Evolutionary conservation across 2,888 invertebrate species (phyloP).

Genomic region (Hybos culiciformis): DNA sequence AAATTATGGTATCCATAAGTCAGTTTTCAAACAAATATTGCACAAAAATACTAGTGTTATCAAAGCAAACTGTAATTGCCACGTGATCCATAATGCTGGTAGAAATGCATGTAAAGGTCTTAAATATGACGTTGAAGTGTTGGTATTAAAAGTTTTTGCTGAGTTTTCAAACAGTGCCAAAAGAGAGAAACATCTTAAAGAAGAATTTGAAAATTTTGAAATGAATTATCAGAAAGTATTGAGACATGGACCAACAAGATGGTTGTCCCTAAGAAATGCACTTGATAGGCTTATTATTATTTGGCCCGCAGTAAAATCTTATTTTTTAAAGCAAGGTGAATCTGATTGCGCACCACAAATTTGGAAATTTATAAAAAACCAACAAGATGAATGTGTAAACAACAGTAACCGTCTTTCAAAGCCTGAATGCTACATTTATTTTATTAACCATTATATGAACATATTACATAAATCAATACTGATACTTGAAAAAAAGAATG

Average conservation of each 20-base stretch:
- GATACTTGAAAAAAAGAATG: not conserved
- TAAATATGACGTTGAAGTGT: not conserved
- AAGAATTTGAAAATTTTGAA: not conserved
- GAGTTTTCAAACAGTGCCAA: not conserved
- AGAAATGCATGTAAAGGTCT: constrained; percentile 1
- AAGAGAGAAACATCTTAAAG: not conserved
- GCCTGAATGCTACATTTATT: not conserved
- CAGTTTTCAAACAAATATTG: constrained; percentile 2
- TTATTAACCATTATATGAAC: not conserved
- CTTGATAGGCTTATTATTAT: not conserved
- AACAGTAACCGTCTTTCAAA: too few species aligned
- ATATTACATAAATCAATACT: not conserved
- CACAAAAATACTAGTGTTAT: constrained; percentile 2
- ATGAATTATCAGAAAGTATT: not conserved
- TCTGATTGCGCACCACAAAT: not conserved
- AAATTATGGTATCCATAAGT: constrained; percentile 5
- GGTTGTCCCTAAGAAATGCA: not conserved
- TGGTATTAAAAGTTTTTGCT: not conserved
- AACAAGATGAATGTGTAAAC: not conserved
- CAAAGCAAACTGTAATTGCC: constrained; percentile 4
- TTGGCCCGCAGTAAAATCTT: not conserved
- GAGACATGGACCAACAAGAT: not conserved
- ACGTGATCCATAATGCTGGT: constrained; percentile 2
- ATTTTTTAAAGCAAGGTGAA: not conserved
- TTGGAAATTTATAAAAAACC: not conserved